Evolutionary conservation across 2,888 invertebrate genomes (phyloP).

Genomic region (Conops quadrifasciatus): DNA sequence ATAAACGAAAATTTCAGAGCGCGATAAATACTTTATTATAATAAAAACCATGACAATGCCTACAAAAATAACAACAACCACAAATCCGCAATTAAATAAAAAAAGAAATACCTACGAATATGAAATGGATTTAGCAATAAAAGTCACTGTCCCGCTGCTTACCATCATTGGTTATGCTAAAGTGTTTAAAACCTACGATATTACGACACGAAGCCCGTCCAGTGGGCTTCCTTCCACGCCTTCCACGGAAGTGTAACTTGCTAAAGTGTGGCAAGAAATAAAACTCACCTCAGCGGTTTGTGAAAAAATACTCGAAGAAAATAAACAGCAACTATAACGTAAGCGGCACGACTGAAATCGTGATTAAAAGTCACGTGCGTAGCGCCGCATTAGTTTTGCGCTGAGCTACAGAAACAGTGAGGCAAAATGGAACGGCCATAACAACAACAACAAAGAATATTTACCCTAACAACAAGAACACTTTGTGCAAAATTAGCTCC

Average conservation of each 20-base stretch:
- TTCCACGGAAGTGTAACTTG: background rate
- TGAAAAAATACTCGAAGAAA: background rate
- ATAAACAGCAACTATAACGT: conserved; percentile 23
- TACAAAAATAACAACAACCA: conserved; percentile 18
- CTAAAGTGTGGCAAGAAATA: no score
- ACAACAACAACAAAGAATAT: no score
- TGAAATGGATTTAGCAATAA: conserved; percentile 19
- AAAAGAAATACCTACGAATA: background rate
- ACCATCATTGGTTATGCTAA: background rate
- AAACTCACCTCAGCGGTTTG: background rate
- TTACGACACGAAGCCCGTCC: background rate
- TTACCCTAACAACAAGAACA: no score
- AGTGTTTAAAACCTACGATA: background rate
- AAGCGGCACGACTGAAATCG: conserved; percentile 46
- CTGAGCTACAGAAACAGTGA: no score
- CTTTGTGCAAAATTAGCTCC: no score
- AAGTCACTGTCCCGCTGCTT: background rate
- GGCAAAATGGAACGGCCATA: no score
- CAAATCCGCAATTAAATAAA: background rate
- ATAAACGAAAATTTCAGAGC: background rate
- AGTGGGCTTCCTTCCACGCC: background rate
- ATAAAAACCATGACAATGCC: conserved; percentile 5
- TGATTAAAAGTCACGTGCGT: conserved; percentile 59
- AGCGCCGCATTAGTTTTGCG: conserved; percentile 39
- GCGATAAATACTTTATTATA: background rate